Percentiles rank a stretch among this genome's conserved stretches.
These are phyloP conservation scores for Shinisaurus crocodilurus DNA, from an alignment of 2,113 vertebrate species.

Conservation along the genomic window DNA sequence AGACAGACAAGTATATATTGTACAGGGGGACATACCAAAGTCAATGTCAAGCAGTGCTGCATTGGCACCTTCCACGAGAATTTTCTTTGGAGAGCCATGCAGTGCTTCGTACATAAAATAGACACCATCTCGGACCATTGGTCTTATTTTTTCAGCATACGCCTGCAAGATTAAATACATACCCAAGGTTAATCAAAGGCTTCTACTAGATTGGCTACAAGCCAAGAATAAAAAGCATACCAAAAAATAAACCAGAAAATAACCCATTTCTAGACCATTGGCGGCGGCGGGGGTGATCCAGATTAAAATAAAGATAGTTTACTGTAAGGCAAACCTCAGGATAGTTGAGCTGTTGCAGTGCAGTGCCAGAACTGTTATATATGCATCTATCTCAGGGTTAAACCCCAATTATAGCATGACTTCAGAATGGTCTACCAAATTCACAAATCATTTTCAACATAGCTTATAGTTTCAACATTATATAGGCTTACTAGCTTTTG, in stretches of 20 bases:
- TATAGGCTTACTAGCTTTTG: too few relatives aligned
- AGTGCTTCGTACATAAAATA: slow-evolving; percentile 98
- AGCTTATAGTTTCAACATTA: not conserved
- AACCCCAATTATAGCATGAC: not conserved
- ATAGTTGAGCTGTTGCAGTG: too few relatives aligned
- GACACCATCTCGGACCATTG: slow-evolving; percentile 95
- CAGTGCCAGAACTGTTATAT: not conserved
- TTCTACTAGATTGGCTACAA: not conserved
- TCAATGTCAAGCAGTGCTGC: slow-evolving; percentile 97
- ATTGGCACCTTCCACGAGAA: slow-evolving; percentile 97
- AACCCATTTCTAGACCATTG: not conserved
- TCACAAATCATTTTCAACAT: too few relatives aligned
- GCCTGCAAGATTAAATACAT: slow-evolving; percentile 76
- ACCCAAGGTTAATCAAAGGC: slow-evolving; percentile 12
- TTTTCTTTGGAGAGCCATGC: slow-evolving; percentile 92
- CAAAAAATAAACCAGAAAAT: not conserved
- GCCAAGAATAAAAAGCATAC: not conserved
- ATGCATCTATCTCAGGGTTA: not conserved
- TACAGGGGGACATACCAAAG: slow-evolving; percentile 83
- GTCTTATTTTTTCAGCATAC: slow-evolving; percentile 91
- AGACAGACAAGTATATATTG: not conserved
- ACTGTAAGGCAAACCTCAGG: not conserved
- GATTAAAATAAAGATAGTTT: not conserved
- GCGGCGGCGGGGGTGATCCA: too few relatives aligned
- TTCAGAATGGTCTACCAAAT: not conserved